Evolutionary conservation across 2,888 invertebrate species (phyloP), one percentile per base, ranked within the genome.

Genomic region (Tetranychus piercei): DNA sequence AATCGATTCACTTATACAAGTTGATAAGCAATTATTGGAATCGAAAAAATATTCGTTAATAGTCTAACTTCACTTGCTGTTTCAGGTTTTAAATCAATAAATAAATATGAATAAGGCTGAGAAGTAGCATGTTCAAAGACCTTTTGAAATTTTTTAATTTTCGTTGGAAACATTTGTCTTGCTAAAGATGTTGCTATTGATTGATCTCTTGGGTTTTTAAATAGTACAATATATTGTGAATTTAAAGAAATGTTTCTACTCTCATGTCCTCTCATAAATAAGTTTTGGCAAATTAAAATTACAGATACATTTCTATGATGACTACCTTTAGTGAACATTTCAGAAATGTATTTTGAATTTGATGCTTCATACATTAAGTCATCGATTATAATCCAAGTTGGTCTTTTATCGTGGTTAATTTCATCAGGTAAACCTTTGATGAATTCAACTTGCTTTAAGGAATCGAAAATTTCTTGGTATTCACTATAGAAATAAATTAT

Each of bases 221-320:
- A 23, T 23, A 69, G 1, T 0, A 69, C 69, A n/a, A 69, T 23
- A 69, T 69, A 69, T 9, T 55, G 9, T 11, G 55, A 9, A 55
- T 55, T 55, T 7, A 55, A 15, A 1, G 55, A 11, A 55, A 55
- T 55, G 6, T 55, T 55, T 11, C 55, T 9, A 6, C 9, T 55
- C 2, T 55, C 55, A 55, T 15, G 9, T 55, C 72, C 65, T 65
- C 69, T 55, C 11, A 72, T 69, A 74, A 66, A 75, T 20, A 75
- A 65, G 71, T 76, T 76, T 72, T 76, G 75, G 1, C 71, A 15
- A 6, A 76, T 71, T 18, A 77, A 34, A 15, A 75, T 74, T 15
- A 72, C 9, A 23, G 43, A 65, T 43, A 71, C 15, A 65, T 74
- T 34, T 20, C 45, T 64, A 66, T 74, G 72, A 74, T 74, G 72